Evolutionary conservation across 2,797 vertebrate species (phyloP).

Genomic region (Phylloscopus collybita): DNA sequence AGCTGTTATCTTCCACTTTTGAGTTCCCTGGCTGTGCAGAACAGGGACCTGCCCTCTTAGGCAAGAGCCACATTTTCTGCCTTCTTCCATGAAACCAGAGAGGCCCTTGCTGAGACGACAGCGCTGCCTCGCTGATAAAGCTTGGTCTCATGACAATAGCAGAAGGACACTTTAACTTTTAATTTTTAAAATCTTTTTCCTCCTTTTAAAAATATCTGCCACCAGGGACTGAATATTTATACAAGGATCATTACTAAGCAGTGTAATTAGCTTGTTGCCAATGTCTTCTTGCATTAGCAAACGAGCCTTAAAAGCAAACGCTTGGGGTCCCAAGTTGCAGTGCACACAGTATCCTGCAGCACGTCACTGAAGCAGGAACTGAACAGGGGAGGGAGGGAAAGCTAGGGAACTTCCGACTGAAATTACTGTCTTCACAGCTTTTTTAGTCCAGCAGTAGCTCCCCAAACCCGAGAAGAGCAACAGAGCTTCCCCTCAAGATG

Average conservation of each 20-base stretch:
- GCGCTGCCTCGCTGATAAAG: rapidly evolving
- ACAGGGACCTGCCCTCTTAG: background rate
- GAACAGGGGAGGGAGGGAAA: rapidly evolving
- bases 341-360: background rate
- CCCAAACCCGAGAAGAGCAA: background rate
- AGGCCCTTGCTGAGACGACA: background rate
- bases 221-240: background rate
- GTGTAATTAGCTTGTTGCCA: background rate
- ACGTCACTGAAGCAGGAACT: background rate
- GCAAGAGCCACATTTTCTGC: background rate
- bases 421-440: background rate
- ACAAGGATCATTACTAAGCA: background rate
- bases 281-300: background rate
- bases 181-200: background rate
- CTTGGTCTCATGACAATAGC: background rate
- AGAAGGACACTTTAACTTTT: background rate
- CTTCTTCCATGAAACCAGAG: background rate
- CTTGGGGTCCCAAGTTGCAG: background rate
- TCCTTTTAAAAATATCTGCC: background rate
- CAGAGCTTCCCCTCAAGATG: background rate
- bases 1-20: background rate
- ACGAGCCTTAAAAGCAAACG: background rate
- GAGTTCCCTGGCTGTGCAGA: background rate
- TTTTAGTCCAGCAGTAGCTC: background rate
- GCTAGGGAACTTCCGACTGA: background rate